Percentiles rank a stretch among this genome's conserved stretches.
These are phyloP conservation scores for Coleophora flavipennella DNA, from an alignment of 2,888 invertebrate genomes.

Conservation along the genomic window DNA sequence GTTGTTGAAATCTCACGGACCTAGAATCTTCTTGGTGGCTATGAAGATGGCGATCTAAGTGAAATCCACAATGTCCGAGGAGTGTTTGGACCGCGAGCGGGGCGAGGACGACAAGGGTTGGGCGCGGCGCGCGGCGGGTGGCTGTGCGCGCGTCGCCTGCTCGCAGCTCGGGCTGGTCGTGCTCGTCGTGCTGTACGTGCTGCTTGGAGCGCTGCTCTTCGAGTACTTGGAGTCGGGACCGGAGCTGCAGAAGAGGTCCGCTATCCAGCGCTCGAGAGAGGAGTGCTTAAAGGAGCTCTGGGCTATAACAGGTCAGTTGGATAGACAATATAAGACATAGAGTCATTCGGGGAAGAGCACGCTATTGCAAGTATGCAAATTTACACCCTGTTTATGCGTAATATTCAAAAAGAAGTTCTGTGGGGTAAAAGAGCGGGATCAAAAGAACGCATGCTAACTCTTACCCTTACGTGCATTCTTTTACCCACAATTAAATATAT, in stretches of 20 bases:
- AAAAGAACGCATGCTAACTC: too few species aligned
- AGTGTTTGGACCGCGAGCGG: conserved; percentile 56
- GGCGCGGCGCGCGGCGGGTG: conserved; percentile 29
- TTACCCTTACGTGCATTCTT: too few species aligned
- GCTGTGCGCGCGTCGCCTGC: conserved; percentile 73
- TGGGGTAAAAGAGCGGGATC: too few species aligned
- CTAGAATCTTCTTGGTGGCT: too few species aligned
- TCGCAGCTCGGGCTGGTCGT: conserved; percentile 80
- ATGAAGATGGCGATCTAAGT: too few species aligned
- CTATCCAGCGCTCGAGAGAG: conserved; percentile 75
- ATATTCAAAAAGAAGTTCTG: too few species aligned
- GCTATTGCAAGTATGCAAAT: too few species aligned
- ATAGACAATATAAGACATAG: too few species aligned
- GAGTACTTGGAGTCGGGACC: conserved; percentile 82
- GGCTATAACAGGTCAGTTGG: conserved; percentile 81
- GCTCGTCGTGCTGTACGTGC: conserved; percentile 81
- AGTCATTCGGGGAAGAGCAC: too few species aligned
- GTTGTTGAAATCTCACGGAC: too few species aligned
- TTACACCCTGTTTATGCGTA: too few species aligned
- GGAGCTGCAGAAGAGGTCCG: conserved; percentile 75
- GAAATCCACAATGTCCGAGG: conserved; percentile 48
- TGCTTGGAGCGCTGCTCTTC: conserved; percentile 83
- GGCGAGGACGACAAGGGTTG: conserved; percentile 45
- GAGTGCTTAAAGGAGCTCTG: conserved; percentile 82
- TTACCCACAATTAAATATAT: too few species aligned